A percentile compares a stretch with the other conserved stretches of the same genome.
Evolutionary conservation across 2,888 invertebrate species (phyloP).

Genomic region (Limnephilus lunatus): DNA sequence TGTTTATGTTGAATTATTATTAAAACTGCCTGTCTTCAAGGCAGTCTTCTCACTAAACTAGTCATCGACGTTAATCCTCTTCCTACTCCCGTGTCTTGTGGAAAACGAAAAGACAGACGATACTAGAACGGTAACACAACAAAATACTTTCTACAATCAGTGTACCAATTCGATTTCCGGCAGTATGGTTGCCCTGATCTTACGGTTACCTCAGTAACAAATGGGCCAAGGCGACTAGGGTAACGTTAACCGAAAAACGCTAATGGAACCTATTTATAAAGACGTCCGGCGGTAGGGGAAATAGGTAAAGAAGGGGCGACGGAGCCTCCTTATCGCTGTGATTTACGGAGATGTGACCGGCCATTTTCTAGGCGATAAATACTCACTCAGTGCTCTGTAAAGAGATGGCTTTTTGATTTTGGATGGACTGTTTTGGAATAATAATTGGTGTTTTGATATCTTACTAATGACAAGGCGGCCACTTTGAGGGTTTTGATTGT

Average conservation of each 20-base stretch:
- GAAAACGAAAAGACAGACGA: too few relatives aligned
- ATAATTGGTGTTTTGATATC: constrained; percentile 2
- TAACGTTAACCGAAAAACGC: constrained; percentile 34
- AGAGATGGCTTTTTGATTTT: not conserved
- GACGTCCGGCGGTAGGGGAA: constrained; percentile 39
- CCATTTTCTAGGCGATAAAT: constrained; percentile 32
- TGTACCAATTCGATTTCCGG: not conserved
- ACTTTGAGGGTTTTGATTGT: not conserved
- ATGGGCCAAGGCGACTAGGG: constrained; percentile 30
- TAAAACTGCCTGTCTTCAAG: not conserved
- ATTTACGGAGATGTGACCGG: constrained; percentile 31
- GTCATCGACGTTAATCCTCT: too few relatives aligned
- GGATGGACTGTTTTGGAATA: constrained; percentile 10
- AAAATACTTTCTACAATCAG: not conserved
- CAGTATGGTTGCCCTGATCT: not conserved
- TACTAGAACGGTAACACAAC: not conserved
- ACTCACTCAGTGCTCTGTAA: constrained; percentile 1
- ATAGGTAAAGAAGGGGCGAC: not conserved
- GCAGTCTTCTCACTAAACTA: not conserved
- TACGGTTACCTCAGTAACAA: constrained; percentile 17
- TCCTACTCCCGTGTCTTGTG: too few relatives aligned
- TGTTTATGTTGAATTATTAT: not conserved
- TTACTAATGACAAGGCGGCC: not conserved
- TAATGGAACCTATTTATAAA: constrained; percentile 51
- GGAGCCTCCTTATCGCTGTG: constrained; percentile 32